Evolutionary conservation across 1,140 invertebrate species (phyloP).

Genomic region (Pseudomyrmex gracilis): DNA sequence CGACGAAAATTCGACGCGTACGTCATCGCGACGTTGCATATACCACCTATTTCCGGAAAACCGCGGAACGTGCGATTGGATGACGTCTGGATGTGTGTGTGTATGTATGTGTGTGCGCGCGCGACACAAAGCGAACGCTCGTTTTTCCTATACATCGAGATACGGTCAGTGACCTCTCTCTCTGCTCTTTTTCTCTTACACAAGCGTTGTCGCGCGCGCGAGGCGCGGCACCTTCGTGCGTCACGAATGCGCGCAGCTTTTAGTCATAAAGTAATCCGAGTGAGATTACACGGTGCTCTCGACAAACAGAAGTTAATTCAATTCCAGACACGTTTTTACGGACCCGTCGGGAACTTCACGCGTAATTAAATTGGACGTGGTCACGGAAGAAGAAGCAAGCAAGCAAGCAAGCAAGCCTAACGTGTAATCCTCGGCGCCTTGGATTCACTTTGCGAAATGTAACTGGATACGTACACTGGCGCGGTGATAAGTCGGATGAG

Average conservation of each 20-base stretch:
- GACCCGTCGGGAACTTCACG: constrained; percentile 31
- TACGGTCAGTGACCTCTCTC: constrained; percentile 24
- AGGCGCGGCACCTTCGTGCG: constrained; percentile 59
- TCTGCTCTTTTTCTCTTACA: background rate
- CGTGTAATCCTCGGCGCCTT: background rate
- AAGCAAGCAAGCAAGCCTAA: constrained; percentile 16
- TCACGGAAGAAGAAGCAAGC: constrained; percentile 44
- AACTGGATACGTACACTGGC: background rate
- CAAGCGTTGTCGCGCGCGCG: constrained; percentile 43
- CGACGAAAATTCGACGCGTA: constrained; percentile 12
- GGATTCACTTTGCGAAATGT: constrained; percentile 20
- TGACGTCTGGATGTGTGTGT: no score
- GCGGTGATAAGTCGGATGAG: background rate
- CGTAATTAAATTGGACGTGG: constrained; percentile 58
- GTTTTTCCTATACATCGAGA: constrained; percentile 20
- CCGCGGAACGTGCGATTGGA: background rate
- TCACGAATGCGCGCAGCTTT: constrained; percentile 59
- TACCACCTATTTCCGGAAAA: constrained; percentile 29
- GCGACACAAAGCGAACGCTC: constrained; percentile 32
- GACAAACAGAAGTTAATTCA: constrained; percentile 60
- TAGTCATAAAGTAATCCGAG: constrained; percentile 56
- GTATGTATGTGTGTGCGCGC: background rate
- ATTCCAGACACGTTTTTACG: constrained; percentile 59
- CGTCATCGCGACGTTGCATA: background rate
- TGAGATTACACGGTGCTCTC: constrained; percentile 57